Evolutionary conservation across 2,797 vertebrate species (phyloP).

Genomic region (Novumbra hubbsi): DNA sequence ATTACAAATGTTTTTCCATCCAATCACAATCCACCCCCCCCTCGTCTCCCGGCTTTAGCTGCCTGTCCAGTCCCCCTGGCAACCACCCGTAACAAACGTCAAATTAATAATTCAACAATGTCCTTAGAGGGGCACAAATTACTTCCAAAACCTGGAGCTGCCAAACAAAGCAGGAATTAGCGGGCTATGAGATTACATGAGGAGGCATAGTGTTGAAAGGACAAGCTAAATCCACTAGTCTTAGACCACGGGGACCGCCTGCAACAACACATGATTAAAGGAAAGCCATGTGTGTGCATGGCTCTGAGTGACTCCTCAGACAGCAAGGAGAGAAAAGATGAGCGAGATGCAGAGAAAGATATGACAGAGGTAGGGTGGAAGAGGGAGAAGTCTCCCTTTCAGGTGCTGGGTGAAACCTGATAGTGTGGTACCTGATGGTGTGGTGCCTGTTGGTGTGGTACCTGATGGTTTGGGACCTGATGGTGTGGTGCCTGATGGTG

Average conservation of each 20-base stretch:
- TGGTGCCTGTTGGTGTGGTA: neutral
- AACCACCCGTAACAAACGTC: constrained; percentile 23
- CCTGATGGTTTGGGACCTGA: no score
- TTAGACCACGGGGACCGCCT: neutral
- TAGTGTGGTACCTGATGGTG: neutral
- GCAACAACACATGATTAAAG: neutral
- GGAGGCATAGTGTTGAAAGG: neutral
- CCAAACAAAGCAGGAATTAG: constrained; percentile 11
- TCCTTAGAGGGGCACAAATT: constrained; percentile 15
- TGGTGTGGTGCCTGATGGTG: no score
- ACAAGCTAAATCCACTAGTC: neutral
- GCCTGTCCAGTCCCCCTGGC: constrained; percentile 5
- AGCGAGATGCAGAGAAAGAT: no score
- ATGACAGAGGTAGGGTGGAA: neutral
- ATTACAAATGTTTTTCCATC: no score
- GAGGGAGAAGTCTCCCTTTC: neutral
- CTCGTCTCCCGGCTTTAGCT: neutral
- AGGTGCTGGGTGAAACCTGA: neutral
- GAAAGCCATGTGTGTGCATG: neutral
- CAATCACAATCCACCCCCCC: neutral
- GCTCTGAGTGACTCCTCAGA: neutral
- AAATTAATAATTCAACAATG: constrained; percentile 43
- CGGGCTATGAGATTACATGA: neutral
- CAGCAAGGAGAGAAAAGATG: neutral
- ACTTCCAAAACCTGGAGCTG: constrained; percentile 16